Evolutionary conservation across 2,888 invertebrate species (phyloP).

Genomic region (Cacoxenus indagator): DNA sequence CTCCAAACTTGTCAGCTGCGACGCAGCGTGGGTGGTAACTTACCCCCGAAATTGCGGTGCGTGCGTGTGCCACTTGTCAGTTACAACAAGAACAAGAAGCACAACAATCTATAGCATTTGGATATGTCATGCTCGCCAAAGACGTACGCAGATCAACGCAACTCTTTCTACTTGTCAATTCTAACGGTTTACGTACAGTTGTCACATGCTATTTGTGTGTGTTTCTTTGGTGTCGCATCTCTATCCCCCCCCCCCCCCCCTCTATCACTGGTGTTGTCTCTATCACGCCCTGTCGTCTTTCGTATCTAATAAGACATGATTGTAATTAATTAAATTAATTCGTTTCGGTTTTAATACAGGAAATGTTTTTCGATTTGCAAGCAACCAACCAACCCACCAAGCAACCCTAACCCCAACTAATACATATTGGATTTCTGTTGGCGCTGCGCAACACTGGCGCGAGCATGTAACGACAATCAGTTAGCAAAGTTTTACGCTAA

Average conservation of each 20-base stretch:
- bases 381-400: no score
- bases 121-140: slow-evolving; percentile 8
- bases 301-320: slow-evolving; percentile 70
- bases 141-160: neutral
- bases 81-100: neutral
- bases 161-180: neutral
- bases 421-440: no score
- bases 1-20: neutral
- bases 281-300: slow-evolving; percentile 38
- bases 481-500: no score
- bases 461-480: no score
- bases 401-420: no score
- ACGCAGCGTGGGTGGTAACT: no score
- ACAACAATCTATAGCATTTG: slow-evolving; percentile 10
- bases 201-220: neutral
- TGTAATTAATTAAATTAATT: slow-evolving; percentile 72
- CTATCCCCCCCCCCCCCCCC: no score
- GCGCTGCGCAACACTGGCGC: no score
- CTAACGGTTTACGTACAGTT: neutral
- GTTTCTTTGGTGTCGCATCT: neutral
- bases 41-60: neutral
- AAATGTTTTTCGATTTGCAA: slow-evolving; percentile 67
- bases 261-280: slow-evolving; percentile 28
- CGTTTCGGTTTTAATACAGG: slow-evolving; percentile 71
- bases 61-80: neutral